These are phyloP conservation scores for Hirtodrosophila trivittata DNA, from an alignment of 2,888 invertebrate species.

Conservation along the genomic window DNA sequence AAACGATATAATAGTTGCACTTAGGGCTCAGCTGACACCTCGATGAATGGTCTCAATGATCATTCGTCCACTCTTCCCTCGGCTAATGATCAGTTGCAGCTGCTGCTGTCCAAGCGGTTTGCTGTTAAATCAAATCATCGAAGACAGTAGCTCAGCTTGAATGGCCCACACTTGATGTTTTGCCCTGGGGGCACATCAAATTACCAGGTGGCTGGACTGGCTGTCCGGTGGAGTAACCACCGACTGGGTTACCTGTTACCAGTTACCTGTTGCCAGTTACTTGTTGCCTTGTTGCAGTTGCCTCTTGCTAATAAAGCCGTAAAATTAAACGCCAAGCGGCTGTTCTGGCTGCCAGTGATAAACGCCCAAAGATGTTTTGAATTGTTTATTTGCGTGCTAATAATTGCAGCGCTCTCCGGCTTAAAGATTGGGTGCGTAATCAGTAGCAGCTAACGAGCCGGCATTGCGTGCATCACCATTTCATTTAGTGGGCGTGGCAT, in stretches of 20 bases:
- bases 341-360: slow-evolving; percentile 58
- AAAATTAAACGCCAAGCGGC: slow-evolving; percentile 74
- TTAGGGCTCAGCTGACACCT: slow-evolving; percentile 5
- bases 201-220: slow-evolving; percentile 51
- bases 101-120: slow-evolving; percentile 11
- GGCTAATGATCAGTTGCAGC: slow-evolving; percentile 25
- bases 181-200: slow-evolving; percentile 64
- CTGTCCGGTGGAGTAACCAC: slow-evolving; percentile 19
- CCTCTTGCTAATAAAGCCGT: slow-evolving; percentile 68
- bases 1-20: background rate
- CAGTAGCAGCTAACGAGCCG: slow-evolving; percentile 44
- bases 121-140: slow-evolving; percentile 50
- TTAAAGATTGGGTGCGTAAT: slow-evolving; percentile 53
- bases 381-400: slow-evolving; percentile 77
- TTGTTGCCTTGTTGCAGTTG: background rate
- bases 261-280: background rate
- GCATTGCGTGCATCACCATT: slow-evolving; percentile 24
- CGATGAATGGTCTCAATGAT: background rate
- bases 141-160: slow-evolving; percentile 63
- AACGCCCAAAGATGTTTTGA: slow-evolving; percentile 67
- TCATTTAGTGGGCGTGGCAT: slow-evolving; percentile 48
- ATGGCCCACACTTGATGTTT: slow-evolving; percentile 51
- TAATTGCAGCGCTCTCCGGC: slow-evolving; percentile 56
- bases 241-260: slow-evolving; percentile 4
- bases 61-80: background rate